Conservation (phyloP, 1,140 invertebrate species). For the Leptopilina clavipes region DNA sequence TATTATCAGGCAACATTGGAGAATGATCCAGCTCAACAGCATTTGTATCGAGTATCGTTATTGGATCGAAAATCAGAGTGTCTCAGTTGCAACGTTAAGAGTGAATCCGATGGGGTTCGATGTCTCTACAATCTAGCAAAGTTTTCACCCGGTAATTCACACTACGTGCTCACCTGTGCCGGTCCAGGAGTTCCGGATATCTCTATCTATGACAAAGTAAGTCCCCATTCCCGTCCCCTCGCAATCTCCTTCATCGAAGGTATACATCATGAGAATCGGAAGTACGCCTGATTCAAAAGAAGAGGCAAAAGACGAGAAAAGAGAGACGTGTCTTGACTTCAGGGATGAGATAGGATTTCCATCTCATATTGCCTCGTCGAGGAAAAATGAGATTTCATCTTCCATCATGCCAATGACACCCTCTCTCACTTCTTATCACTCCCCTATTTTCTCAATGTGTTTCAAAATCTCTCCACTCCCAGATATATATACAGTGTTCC, state of each 20-base stretch:
- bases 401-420: slow-evolving; percentile 25
- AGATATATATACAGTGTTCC: too few relatives aligned
- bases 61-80: slow-evolving; percentile 70
- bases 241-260: slow-evolving; percentile 2
- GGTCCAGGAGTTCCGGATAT: slow-evolving; percentile 82
- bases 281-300: slow-evolving; percentile 29
- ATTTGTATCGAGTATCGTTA: slow-evolving; percentile 77
- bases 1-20: slow-evolving; percentile 82
- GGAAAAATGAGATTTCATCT: slow-evolving; percentile 34
- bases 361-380: slow-evolving; percentile 23
- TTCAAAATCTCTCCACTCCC: background rate
- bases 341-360: slow-evolving; percentile 24
- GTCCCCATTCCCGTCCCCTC: slow-evolving; percentile 30
- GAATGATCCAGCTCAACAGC: slow-evolving; percentile 78
- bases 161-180: slow-evolving; percentile 83
- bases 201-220: slow-evolving; percentile 71
- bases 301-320: background rate
- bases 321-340: slow-evolving; percentile 19
- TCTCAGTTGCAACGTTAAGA: slow-evolving; percentile 77
- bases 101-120: slow-evolving; percentile 72
- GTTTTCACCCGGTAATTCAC: slow-evolving; percentile 81
- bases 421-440: background rate
- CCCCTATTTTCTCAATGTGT: slow-evolving; percentile 1
- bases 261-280: slow-evolving; percentile 2
- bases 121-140: slow-evolving; percentile 82